Base-by-base conservation (phyloP, 1,140 invertebrate species). In the Hestina assimilis region DNA sequence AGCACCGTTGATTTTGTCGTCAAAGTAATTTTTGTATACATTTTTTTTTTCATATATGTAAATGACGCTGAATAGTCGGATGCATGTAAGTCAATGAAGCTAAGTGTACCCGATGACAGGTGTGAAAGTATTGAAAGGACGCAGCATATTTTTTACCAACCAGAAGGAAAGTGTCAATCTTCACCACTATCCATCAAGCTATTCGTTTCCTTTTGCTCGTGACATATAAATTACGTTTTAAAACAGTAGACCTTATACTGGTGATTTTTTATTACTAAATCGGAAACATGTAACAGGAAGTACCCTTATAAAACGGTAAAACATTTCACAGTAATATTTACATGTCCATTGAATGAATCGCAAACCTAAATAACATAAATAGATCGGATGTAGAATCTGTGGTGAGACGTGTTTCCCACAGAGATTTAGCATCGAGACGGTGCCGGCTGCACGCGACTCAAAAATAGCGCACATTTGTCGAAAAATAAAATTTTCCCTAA, bases 401-500 rank as follows among this genome's bases (percentile, higher is more conserved):
- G 66, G 71, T 64, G 60, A 72, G 64, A 78, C 63, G 69, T 69
- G 73, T 79, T 87, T 88, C 83, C 85, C 85, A 88, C 83, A 86
- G 83, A 86, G 85, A 88, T 88, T 88, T 88, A 83, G 75, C 72
- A 64, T 62, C 71, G 69, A 75, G 72, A 65, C 66, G 62, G 60
- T 63, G 77, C 79, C 85, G 85, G 83, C 83, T 86, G 85, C 83
- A 83, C 80, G 83, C 81, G 80, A 78, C 80, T 68, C 75, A 79
- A 80, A 87, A 88, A 88, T 88, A 88, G 85, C 76, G 59, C 74
- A 72, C 79, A 86, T 78, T 88, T 83, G 81, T 83, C 83, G 83
- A 85, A 88, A 88, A 88, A 88, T 86, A 86, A 85, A 86, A 83
- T 65, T 80, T 86, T 80, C 80, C 83, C 82, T 62, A 87, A 88